These are phyloP conservation scores for Aethes cnicana DNA, from an alignment of 2,888 invertebrate genomes.

Conservation along the genomic window DNA sequence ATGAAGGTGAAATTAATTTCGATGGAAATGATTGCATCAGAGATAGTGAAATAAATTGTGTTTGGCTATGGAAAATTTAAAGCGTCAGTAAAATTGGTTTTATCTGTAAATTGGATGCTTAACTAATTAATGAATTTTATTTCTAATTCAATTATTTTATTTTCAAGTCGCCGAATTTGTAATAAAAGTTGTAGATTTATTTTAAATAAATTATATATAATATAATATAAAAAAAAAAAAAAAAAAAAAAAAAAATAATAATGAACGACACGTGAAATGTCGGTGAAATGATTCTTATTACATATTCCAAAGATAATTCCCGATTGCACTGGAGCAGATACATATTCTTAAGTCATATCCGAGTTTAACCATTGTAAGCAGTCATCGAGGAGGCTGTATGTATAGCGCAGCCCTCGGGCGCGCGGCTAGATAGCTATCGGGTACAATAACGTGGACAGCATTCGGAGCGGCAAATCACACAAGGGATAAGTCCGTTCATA, in stretches of 20 bases:
- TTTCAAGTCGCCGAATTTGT: no score
- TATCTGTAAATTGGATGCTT: no score
- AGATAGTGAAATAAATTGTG: no score
- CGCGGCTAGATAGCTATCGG: conserved; percentile 38
- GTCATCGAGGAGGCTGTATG: conserved; percentile 11
- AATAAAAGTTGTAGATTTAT: no score
- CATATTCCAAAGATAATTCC: conserved; percentile 23
- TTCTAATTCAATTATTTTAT: no score
- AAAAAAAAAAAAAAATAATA: no score
- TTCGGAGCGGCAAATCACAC: conserved; percentile 40
- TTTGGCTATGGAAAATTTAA: no score
- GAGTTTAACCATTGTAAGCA: conserved; percentile 40
- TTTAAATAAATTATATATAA: no score
- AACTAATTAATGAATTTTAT: no score
- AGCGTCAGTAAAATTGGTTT: no score
- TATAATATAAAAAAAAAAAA: no score
- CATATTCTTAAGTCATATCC: conserved; percentile 44
- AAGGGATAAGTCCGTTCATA: conserved; percentile 35
- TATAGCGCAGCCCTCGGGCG: conserved; percentile 16
- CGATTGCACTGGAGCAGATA: conserved; percentile 38
- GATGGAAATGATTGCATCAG: background rate
- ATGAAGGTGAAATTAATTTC: background rate
- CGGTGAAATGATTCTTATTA: conserved; percentile 11
- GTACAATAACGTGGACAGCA: conserved; percentile 40
- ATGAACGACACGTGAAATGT: no score